phyloP scores from a whole-genome alignment of 2,113 vertebrate species.

The Zosterops lateralis region DNA sequence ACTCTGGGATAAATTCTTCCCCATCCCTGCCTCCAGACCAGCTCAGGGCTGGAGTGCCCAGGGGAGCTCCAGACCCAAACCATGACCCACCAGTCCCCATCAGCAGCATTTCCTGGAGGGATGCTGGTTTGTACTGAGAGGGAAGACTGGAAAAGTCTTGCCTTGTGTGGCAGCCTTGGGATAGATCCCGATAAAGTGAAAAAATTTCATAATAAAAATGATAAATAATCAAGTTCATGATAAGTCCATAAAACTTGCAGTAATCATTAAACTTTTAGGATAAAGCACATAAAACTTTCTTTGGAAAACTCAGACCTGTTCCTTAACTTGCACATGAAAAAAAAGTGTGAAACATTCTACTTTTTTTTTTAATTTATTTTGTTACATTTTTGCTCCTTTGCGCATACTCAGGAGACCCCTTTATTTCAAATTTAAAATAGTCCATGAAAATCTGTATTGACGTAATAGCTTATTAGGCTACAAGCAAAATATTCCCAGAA shows the following conservation, averaged over 20 bases:
- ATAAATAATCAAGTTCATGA: background rate
- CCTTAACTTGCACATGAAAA: background rate
- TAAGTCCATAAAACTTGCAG: background rate
- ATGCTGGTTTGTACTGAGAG: background rate
- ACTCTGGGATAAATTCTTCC: background rate
- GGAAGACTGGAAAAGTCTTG: background rate
- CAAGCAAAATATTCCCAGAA: conserved; percentile 73
- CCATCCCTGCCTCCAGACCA: background rate
- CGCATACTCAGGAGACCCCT: conserved; percentile 36
- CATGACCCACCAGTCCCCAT: accelerated
- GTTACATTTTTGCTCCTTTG: conserved; percentile 27
- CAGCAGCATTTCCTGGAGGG: background rate
- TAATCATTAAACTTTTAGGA: background rate
- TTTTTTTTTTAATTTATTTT: background rate
- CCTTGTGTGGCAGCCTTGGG: background rate
- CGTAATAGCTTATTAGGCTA: conserved; percentile 69
- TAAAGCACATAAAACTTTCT: background rate
- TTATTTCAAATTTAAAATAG: conserved; percentile 65
- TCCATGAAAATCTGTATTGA: conserved; percentile 66
- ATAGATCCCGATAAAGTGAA: background rate
- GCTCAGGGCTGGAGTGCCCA: background rate
- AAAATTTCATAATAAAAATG: background rate
- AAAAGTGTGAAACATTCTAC: background rate
- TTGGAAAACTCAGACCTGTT: background rate
- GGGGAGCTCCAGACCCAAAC: background rate